Percentiles rank a stretch among this genome's conserved stretches.
Conservation (phyloP, 2,113 vertebrate genomes). For the Hyla sarda region DNA sequence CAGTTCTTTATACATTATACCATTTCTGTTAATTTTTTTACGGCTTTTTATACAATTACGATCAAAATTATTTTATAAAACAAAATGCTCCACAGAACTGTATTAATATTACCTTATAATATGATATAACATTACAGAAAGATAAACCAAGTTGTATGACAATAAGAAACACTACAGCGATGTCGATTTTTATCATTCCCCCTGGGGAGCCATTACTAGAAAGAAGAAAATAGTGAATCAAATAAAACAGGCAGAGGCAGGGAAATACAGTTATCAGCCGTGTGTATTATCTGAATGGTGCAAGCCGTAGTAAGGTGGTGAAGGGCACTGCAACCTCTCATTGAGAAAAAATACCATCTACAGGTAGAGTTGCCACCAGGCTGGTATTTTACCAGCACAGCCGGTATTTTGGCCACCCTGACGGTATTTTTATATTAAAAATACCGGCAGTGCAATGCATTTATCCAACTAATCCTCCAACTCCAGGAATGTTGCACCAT, state of each 20-base stretch:
- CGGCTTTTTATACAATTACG: no score
- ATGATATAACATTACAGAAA: background rate
- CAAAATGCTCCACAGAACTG: no score
- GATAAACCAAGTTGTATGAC: background rate
- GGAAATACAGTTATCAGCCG: background rate
- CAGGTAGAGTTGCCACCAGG: background rate
- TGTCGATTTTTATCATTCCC: background rate
- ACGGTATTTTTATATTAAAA: no score
- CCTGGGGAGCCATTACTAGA: background rate
- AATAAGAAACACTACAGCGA: background rate
- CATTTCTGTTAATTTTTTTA: background rate
- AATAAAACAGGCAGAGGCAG: background rate
- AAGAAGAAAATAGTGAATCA: background rate
- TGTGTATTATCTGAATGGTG: background rate
- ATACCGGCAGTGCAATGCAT: no score
- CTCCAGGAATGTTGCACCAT: no score
- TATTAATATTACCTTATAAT: no score
- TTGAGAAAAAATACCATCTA: no score
- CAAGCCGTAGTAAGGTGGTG: background rate
- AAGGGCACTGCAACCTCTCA: background rate
- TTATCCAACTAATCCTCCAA: no score
- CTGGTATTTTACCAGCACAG: no score
- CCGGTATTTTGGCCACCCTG: no score
- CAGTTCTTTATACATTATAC: background rate
- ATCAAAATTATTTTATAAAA: no score